phyloP scores from a whole-genome alignment of 2,113 vertebrate species.

The Psettodes erumei region DNA sequence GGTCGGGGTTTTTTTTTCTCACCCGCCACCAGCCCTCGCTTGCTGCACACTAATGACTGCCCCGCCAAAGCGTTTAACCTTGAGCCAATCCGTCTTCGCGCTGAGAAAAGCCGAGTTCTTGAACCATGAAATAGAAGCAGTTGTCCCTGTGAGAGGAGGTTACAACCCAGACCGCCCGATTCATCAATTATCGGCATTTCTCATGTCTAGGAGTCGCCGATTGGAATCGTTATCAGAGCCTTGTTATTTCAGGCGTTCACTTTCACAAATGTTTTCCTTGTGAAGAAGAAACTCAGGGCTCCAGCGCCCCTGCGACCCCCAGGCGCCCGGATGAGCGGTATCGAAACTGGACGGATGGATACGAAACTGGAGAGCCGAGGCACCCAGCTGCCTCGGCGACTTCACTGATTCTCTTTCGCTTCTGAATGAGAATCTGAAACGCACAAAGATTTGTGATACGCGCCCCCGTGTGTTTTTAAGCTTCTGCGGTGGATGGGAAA shows the following conservation, averaged over 20 bases:
- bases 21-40: conserved; percentile 52
- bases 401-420: no score
- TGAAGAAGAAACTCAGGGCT: neutral
- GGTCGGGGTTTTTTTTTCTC: conserved; percentile 51
- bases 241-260: conserved; percentile 15
- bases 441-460: conserved; percentile 15
- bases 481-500: conserved; percentile 22
- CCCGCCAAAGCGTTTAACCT: conserved; percentile 78
- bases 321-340: no score
- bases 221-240: conserved; percentile 17
- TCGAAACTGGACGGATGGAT: no score
- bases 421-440: conserved; percentile 36
- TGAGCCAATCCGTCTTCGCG: conserved; percentile 76
- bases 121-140: conserved; percentile 80
- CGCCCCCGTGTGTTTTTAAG: conserved; percentile 18
- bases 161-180: conserved; percentile 65
- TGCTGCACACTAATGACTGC: conserved; percentile 78
- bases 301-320: no score
- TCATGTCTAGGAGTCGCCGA: conserved; percentile 39
- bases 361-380: conserved; percentile 21
- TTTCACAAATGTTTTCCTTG: neutral
- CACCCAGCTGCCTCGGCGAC: conserved; percentile 42
- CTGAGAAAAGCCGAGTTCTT: conserved; percentile 71
- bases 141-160: conserved; percentile 64
- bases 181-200: conserved; percentile 68